These are phyloP conservation scores for Cephalopterus ornatus DNA, from an alignment of 2,113 vertebrate genomes.

Conservation along the genomic window DNA sequence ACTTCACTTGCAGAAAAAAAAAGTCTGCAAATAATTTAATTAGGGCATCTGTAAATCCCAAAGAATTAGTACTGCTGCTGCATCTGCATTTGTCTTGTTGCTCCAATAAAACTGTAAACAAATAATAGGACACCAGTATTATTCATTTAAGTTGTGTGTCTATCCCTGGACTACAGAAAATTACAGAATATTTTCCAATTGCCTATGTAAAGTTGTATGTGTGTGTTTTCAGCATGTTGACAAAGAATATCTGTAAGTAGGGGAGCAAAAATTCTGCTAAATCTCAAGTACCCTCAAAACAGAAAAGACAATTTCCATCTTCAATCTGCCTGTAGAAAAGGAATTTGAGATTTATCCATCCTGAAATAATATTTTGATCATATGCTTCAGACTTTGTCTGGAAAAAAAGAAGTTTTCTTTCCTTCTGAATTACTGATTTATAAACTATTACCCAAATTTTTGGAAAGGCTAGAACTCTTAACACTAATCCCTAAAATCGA, in stretches of 20 bases:
- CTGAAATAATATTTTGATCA: neutral
- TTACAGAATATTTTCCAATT: neutral
- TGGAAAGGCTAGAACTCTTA: neutral
- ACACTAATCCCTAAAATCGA: neutral
- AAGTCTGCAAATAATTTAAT: constrained; percentile 2
- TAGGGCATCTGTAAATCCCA: neutral
- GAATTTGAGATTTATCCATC: neutral
- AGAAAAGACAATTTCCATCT: neutral
- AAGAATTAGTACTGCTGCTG: constrained; percentile 4
- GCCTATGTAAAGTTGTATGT: neutral
- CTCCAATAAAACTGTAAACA: neutral
- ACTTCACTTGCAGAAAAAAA: neutral
- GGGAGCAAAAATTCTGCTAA: neutral
- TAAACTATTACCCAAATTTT: neutral
- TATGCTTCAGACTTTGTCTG: neutral
- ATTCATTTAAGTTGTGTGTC: constrained; percentile 35
- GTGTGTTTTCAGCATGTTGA: neutral
- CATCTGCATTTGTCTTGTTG: constrained; percentile 12
- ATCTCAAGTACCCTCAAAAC: neutral
- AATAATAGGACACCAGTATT: neutral
- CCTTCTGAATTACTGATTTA: neutral
- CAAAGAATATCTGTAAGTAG: neutral
- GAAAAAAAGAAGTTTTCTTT: neutral
- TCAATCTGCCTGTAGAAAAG: neutral
- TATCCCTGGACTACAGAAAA: neutral